A percentile compares a stretch with the other conserved stretches of the same genome.
Conservation (phyloP, 2,888 invertebrate genomes). For the Trissolcus japonicus region DNA sequence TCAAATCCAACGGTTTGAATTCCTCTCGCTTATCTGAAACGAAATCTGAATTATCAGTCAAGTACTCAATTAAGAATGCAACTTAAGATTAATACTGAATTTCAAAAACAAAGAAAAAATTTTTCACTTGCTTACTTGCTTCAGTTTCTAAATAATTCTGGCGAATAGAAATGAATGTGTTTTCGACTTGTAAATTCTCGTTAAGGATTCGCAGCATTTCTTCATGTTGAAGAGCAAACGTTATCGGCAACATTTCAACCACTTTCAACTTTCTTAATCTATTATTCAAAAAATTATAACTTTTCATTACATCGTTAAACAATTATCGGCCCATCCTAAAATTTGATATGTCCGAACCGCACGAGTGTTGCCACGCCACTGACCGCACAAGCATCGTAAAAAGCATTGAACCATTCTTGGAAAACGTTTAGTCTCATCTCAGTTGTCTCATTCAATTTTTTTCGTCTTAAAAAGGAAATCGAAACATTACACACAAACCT, state of each 20-base stretch:
- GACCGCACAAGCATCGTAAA: conserved; percentile 22
- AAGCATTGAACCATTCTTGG: conserved; percentile 11
- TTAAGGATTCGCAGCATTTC: conserved; percentile 18
- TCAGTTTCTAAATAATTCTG: no score
- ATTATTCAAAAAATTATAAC: not conserved
- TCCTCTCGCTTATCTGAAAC: not conserved
- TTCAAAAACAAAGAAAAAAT: no score
- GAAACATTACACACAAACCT: no score
- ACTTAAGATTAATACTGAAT: no score
- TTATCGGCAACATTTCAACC: conserved; percentile 14
- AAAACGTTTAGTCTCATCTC: conserved; percentile 8
- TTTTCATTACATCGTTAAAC: not conserved
- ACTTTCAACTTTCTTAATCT: not conserved
- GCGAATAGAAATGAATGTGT: not conserved
- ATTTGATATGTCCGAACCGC: conserved; percentile 1
- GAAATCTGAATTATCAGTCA: not conserved
- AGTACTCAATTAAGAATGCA: not conserved
- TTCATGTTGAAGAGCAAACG: conserved; percentile 11
- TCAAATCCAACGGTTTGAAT: conserved; percentile 10
- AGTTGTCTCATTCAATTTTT: not conserved
- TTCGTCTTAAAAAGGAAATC: not conserved
- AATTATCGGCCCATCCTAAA: not conserved
- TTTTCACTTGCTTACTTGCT: no score
- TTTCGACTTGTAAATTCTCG: conserved; percentile 19
- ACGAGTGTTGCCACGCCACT: conserved; percentile 15